Evolutionary conservation across 2,113 vertebrate species (phyloP).

Genomic region (Colius striatus): DNA sequence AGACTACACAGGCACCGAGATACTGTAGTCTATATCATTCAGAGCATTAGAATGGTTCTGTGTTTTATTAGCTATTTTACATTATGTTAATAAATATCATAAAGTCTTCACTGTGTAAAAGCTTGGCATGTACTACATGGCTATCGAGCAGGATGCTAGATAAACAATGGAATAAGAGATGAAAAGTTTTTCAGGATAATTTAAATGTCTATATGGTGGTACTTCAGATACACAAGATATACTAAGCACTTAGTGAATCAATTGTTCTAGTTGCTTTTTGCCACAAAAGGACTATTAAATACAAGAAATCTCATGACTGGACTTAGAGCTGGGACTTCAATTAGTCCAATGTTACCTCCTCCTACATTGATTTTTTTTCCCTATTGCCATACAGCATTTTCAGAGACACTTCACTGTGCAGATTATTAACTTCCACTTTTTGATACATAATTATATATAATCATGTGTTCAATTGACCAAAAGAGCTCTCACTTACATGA

Average conservation of each 20-base stretch:
- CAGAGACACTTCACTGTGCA: background rate
- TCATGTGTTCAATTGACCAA: background rate
- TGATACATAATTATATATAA: background rate
- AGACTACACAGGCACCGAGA: background rate
- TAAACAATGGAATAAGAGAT: background rate
- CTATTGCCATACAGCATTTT: background rate
- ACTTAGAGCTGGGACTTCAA: background rate
- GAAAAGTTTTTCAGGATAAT: background rate
- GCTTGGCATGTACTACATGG: background rate
- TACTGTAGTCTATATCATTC: background rate
- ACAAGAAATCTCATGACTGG: background rate
- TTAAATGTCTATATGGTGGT: background rate
- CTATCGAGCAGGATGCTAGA: background rate
- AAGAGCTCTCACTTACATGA: background rate
- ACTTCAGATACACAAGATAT: background rate
- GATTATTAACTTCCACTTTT: background rate
- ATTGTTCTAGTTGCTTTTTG: background rate
- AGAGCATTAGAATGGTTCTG: background rate
- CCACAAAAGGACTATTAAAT: background rate
- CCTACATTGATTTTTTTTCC: background rate
- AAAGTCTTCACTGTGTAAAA: background rate
- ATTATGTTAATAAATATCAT: background rate
- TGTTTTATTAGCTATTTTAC: background rate
- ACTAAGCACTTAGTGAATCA: background rate
- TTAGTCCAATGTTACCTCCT: background rate